Conservation (phyloP, 2,888 invertebrate species). For the Rosalia funebris region DNA sequence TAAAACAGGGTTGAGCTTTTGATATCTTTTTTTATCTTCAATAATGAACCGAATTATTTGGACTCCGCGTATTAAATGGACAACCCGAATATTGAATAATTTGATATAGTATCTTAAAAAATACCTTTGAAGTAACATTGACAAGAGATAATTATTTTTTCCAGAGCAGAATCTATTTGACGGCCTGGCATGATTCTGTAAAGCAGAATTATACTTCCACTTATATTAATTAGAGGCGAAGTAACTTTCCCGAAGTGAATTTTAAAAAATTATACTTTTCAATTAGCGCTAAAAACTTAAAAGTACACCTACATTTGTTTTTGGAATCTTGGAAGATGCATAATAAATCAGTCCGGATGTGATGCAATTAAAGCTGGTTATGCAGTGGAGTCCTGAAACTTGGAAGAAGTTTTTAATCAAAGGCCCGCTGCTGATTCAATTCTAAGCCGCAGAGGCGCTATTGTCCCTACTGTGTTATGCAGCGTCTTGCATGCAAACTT, state of each 20-base stretch:
- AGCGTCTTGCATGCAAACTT: constrained; percentile 56
- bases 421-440: constrained; percentile 59
- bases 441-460: constrained; percentile 56
- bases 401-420: constrained; percentile 58
- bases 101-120: no score
- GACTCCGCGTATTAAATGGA: no score
- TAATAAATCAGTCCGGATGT: constrained; percentile 58
- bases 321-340: constrained; percentile 51
- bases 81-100: no score
- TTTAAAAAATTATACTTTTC: constrained; percentile 6
- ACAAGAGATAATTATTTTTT: no score
- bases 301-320: constrained; percentile 34
- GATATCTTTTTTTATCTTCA: no score
- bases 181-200: no score
- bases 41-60: no score
- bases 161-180: no score
- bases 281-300: constrained; percentile 21
- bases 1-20: no score
- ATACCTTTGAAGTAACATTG: no score
- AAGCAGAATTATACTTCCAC: not conserved
- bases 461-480: constrained; percentile 57
- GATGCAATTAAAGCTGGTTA: constrained; percentile 59
- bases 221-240: not conserved
- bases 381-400: constrained; percentile 58
- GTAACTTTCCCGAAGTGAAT: not conserved